Base-by-base conservation (phyloP, 1,140 invertebrate genomes). In the Lordiphosa stackelbergi region DNA sequence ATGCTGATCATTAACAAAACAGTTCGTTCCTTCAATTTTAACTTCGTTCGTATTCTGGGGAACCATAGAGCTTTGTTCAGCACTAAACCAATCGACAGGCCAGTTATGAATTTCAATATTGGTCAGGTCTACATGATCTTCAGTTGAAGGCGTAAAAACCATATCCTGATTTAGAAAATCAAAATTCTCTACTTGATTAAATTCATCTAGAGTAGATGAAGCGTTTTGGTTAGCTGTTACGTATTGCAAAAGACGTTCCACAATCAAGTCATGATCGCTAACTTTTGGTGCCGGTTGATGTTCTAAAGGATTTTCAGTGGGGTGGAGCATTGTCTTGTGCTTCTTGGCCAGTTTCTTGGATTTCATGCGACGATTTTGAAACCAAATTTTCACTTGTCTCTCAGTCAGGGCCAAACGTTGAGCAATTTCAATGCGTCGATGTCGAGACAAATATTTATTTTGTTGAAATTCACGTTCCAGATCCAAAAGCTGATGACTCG, bases 381-480 rank as follows among this genome's bases (percentile, higher is more conserved):
- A 97, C 95, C 95, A 97, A 47, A 97, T 96, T 88, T 97, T 97
- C 10, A 97, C 95, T 87, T 97, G 95, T 37, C 94, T 88, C 72
- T 97, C 95, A 0, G 92, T 92, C 0, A 97, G 88, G 13, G 90
- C 89, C 1, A 97, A 88, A 9, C 91, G 88, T 9, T 92, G 88
- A 0, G 95, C 94, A 70, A 97, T 91, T 78, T 95, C 92, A 12
- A 96, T 95, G 6, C 95, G 90, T 16, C 94, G 90, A 0, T 94
- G 92, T 35, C 95, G 89, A 40, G 93, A 94, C 2, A 97, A 89
- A 73, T 97, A 97, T 41, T 92, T 91, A 55, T 92, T 94, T 53
- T 90, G 89, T 54, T 93, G 62, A 19, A 84, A 85, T 46, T 85
- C 83, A 2, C 77, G 75, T 53, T 85, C 83, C 10, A 85, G 24